A percentile compares a stretch with the other conserved stretches of the same genome.
phyloP scores from a whole-genome alignment of 2,113 vertebrate genomes.

The Serinus canaria region DNA sequence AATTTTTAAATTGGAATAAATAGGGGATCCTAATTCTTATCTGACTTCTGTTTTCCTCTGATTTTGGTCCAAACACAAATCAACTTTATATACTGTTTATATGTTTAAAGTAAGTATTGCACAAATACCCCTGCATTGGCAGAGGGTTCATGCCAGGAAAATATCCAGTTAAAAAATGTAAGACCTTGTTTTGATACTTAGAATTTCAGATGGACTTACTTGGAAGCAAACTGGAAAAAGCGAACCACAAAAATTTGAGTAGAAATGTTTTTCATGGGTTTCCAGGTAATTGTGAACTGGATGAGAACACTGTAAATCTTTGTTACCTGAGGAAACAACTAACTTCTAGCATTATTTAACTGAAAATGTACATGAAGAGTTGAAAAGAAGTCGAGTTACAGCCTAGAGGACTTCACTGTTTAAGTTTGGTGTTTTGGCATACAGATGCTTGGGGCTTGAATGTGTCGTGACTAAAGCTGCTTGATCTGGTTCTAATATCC shows the following conservation, averaged over 20 bases:
- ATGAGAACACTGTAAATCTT: not conserved
- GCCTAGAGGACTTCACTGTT: not conserved
- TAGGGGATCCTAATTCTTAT: not conserved
- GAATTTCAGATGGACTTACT: not conserved
- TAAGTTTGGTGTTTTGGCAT: not conserved
- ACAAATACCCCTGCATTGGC: not conserved
- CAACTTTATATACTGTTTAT: not conserved
- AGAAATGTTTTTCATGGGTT: not conserved
- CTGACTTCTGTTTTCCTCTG: not conserved
- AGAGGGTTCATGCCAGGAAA: not conserved
- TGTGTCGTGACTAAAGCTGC: not conserved
- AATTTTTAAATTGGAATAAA: not conserved
- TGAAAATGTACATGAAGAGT: not conserved
- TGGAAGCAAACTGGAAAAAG: not conserved
- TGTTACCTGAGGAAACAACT: not conserved
- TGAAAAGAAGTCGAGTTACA: not conserved
- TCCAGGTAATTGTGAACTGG: not conserved
- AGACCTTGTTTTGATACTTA: not conserved
- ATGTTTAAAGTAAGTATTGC: not conserved
- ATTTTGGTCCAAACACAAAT: not conserved
- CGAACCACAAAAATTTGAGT: not conserved
- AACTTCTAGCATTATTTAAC: not conserved
- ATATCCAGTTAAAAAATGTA: not conserved
- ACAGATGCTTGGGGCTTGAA: not conserved
- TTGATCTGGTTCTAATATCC: not conserved